A percentile compares a stretch with the other conserved stretches of the same genome.
Evolutionary conservation across 2,113 vertebrate species (phyloP).

Genomic region (Xenopus laevis): DNA sequence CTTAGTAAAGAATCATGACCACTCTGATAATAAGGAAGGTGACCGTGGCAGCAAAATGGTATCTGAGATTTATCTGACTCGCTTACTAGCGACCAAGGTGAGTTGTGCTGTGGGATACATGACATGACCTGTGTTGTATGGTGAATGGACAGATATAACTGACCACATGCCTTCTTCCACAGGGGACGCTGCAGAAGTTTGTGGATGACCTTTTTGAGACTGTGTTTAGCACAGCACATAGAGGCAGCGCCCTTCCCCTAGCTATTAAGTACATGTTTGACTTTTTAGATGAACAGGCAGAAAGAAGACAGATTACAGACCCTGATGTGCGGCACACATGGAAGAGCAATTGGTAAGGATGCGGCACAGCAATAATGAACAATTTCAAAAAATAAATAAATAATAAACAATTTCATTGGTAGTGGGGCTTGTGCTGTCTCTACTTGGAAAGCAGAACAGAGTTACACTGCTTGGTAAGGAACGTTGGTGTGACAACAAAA

Average conservation of each 20-base stretch:
- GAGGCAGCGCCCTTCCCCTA: constrained; percentile 80
- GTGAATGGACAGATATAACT: neutral
- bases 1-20: constrained; percentile 86
- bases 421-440: no score
- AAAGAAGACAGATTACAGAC: constrained; percentile 81
- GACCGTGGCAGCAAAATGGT: constrained; percentile 90
- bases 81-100: constrained; percentile 86
- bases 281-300: constrained; percentile 86
- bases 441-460: no score
- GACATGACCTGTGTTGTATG: neutral
- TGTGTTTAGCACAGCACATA: constrained; percentile 84
- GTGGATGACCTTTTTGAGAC: constrained; percentile 91
- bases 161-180: neutral
- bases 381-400: no score
- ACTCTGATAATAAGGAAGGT: constrained; percentile 81
- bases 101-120: neutral
- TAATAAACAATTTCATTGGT: no score
- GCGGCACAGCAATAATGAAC: no score
- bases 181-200: constrained; percentile 92
- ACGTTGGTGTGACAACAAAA: no score
- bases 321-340: constrained; percentile 88
- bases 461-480: no score
- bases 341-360: constrained; percentile 87
- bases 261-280: constrained; percentile 94
- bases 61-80: constrained; percentile 87